A percentile compares a stretch with the other conserved stretches of the same genome.
Evolutionary conservation across 2,888 invertebrate genomes (phyloP).

Genomic region (Idaea aversata): DNA sequence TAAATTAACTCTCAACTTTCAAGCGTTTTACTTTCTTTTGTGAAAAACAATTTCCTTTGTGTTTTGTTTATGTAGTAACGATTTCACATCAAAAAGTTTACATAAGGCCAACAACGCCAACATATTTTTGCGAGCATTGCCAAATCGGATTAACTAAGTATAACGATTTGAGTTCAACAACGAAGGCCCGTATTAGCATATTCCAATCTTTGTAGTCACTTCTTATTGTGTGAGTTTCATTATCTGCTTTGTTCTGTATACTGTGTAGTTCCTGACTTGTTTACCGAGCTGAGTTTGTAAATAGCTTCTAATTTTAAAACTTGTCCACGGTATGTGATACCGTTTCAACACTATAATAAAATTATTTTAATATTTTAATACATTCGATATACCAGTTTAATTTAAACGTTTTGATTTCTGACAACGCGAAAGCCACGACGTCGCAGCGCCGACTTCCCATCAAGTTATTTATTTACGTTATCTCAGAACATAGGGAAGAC

Average conservation of each 20-base stretch:
- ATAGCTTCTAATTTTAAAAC: constrained; percentile 47
- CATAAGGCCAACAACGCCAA: constrained; percentile 35
- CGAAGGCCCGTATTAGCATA: constrained; percentile 19
- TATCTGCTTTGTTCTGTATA: constrained; percentile 12
- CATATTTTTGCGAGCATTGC: constrained; percentile 37
- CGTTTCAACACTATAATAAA: constrained; percentile 34
- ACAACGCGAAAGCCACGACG: constrained; percentile 18
- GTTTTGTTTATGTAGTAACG: constrained; percentile 57
- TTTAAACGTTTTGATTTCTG: constrained; percentile 34
- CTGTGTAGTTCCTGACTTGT: constrained; percentile 17
- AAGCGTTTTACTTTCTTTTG: constrained; percentile 73
- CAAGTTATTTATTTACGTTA: constrained; percentile 39
- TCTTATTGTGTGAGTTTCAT: constrained; percentile 3
- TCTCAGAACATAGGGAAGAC: constrained; percentile 32
- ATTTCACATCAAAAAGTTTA: constrained; percentile 42
- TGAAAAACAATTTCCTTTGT: constrained; percentile 74
- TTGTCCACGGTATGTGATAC: constrained; percentile 44
- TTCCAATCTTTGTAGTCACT: constrained; percentile 18
- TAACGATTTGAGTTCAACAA: constrained; percentile 6
- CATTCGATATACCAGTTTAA: constrained; percentile 14
- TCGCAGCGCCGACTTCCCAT: constrained; percentile 18
- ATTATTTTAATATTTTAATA: constrained; percentile 46
- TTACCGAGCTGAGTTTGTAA: constrained; percentile 31
- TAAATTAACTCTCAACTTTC: constrained; percentile 78
- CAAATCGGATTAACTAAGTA: constrained; percentile 20